These are phyloP conservation scores for Bufo bufo DNA, from an alignment of 2,113 vertebrate species.

Conservation along the genomic window DNA sequence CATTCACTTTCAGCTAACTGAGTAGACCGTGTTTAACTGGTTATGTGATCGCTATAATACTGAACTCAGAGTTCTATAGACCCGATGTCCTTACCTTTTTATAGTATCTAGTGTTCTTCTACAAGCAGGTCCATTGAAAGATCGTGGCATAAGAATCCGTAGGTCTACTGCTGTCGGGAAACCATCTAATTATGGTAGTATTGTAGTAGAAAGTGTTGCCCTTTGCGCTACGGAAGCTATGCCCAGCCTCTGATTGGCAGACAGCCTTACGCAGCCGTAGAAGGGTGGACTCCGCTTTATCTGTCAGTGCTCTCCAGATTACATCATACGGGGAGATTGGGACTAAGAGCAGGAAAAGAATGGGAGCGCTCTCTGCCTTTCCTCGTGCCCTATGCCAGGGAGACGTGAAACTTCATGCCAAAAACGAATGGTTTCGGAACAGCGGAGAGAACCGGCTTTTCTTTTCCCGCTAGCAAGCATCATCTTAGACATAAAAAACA, in stretches of 20 bases:
- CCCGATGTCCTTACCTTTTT: not conserved
- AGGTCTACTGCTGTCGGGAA: not conserved
- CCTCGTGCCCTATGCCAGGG: not conserved
- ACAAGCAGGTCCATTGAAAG: not conserved
- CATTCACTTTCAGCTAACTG: not conserved
- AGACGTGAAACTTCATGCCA: conserved; percentile 17
- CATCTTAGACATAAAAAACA: not conserved
- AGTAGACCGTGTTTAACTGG: not conserved
- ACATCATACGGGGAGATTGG: conserved; percentile 44
- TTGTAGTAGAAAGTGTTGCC: conserved; percentile 6
- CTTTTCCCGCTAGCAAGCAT: not conserved
- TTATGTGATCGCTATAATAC: not conserved
- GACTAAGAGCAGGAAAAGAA: conserved; percentile 48
- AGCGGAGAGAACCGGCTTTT: not conserved
- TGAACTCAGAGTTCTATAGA: too few relatives aligned
- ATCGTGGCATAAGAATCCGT: too few relatives aligned
- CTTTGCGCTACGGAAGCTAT: conserved; percentile 50
- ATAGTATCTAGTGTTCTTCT: not conserved
- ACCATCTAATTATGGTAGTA: conserved; percentile 8
- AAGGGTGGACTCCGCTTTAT: conserved; percentile 52
- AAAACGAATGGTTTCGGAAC: not conserved
- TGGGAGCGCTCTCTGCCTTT: conserved; percentile 52
- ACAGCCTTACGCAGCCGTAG: conserved; percentile 44
- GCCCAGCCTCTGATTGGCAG: conserved; percentile 51
- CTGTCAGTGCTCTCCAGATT: conserved; percentile 40